These are phyloP conservation scores for Lamellibrachia luymesi DNA, from an alignment of 1,140 invertebrate species.

Conservation along the genomic window DNA sequence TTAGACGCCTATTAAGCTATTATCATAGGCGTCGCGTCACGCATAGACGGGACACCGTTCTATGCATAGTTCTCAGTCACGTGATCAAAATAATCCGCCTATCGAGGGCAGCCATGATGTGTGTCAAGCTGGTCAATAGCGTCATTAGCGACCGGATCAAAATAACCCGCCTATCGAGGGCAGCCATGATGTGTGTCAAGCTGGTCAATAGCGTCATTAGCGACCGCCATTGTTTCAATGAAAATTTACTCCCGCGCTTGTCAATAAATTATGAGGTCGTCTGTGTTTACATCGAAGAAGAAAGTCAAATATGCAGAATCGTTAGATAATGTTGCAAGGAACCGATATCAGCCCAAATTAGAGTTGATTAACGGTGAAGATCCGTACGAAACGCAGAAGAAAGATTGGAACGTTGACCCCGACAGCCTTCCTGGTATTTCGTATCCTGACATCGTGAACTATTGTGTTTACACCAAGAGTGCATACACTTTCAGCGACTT, in stretches of 20 bases:
- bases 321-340: constrained; percentile 3
- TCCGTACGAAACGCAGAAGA: constrained; percentile 13
- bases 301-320: not conserved
- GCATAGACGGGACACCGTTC: not conserved
- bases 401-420: constrained; percentile 7
- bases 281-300: not conserved
- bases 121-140: not conserved
- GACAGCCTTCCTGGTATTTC: not conserved
- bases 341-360: not conserved
- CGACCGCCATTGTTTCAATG: constrained; percentile 5
- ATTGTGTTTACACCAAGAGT: constrained; percentile 3
- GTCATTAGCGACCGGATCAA: constrained; percentile 12
- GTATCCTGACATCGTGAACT: not conserved
- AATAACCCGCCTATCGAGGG: constrained; percentile 1
- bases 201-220: not conserved
- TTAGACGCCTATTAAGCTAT: too few species aligned
- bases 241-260: not conserved
- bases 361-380: constrained; percentile 9
- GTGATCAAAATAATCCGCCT: constrained; percentile 7
- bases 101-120: not conserved
- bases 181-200: constrained; percentile 1
- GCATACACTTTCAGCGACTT: not conserved
- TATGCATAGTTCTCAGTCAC: constrained; percentile 8
- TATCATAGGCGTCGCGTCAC: too few species aligned
- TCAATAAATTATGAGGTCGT: not conserved